A percentile compares a stretch with the other conserved stretches of the same genome.
These are phyloP conservation scores for Andrena haemorrhoa DNA, from an alignment of 2,888 invertebrate species.

Conservation along the genomic window DNA sequence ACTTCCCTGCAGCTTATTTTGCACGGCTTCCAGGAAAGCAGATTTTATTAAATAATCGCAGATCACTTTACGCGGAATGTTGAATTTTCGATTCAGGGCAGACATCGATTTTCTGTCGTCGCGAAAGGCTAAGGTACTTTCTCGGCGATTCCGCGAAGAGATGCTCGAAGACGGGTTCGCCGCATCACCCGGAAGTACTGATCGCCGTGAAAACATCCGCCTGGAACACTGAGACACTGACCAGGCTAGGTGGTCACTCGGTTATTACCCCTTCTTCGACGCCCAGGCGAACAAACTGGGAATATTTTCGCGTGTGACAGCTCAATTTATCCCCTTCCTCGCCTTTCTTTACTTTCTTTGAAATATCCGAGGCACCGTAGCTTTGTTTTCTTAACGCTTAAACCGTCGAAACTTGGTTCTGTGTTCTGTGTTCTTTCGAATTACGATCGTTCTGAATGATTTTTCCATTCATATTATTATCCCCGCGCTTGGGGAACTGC, in stretches of 20 bases:
- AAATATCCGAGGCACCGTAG: neutral
- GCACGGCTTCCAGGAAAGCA: too few species aligned
- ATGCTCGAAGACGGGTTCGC: constrained; percentile 18
- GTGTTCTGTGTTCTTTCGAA: too few species aligned
- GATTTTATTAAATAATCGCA: too few species aligned
- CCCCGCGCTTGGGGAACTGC: too few species aligned
- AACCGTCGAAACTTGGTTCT: neutral
- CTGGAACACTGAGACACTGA: constrained; percentile 80
- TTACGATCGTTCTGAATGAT: too few species aligned
- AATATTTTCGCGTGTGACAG: constrained; percentile 33
- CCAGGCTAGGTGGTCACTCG: constrained; percentile 73
- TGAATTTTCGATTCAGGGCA: neutral
- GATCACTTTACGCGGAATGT: too few species aligned
- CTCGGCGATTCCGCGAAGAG: constrained; percentile 25
- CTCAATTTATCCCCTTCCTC: constrained; percentile 4
- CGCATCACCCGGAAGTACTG: constrained; percentile 66
- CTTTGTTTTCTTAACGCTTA: neutral
- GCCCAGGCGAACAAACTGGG: constrained; percentile 3
- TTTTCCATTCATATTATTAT: too few species aligned
- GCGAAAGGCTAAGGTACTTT: constrained; percentile 28
- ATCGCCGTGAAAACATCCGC: constrained; percentile 76
- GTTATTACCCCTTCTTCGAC: constrained; percentile 69
- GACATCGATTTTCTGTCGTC: constrained; percentile 16
- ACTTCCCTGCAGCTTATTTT: too few species aligned
- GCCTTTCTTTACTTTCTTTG: constrained; percentile 5